Evolutionary conservation across 1,140 invertebrate genomes (phyloP).

Genomic region (Oscheius sp.): DNA sequence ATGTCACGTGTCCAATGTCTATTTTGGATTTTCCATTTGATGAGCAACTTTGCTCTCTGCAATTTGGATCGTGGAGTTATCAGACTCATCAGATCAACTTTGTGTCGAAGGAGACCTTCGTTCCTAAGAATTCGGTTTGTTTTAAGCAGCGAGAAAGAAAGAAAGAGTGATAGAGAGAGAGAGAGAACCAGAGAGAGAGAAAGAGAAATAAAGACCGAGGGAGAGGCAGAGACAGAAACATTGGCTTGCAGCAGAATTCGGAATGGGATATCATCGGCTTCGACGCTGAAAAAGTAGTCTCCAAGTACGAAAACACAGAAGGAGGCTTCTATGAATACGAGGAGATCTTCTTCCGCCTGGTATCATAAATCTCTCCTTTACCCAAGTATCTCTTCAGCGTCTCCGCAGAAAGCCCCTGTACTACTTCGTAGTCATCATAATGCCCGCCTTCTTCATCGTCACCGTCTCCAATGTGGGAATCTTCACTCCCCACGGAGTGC

Average conservation of each 20-base stretch:
- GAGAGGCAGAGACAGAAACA: too few relatives aligned
- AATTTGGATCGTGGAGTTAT: slow-evolving; percentile 35
- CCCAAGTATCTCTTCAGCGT: not conserved
- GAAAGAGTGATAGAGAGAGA: too few relatives aligned
- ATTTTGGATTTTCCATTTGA: slow-evolving; percentile 32
- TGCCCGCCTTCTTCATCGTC: slow-evolving; percentile 32
- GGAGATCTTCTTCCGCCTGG: slow-evolving; percentile 33
- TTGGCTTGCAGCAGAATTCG: slow-evolving; percentile 27
- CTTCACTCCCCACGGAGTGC: slow-evolving; percentile 34
- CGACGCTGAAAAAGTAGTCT: slow-evolving; percentile 22
- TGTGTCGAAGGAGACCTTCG: slow-evolving; percentile 2
- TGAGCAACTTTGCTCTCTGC: slow-evolving; percentile 28
- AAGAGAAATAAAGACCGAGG: too few relatives aligned
- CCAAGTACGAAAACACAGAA: slow-evolving; percentile 21
- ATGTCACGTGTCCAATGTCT: slow-evolving; percentile 21
- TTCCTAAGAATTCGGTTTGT: slow-evolving; percentile 16
- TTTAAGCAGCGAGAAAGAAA: not conserved
- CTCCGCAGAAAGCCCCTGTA: slow-evolving; percentile 31
- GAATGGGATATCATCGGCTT: slow-evolving; percentile 36
- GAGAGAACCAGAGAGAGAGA: too few relatives aligned
- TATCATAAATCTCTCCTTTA: not conserved
- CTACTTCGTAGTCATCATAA: slow-evolving; percentile 34
- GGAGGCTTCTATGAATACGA: slow-evolving; percentile 34
- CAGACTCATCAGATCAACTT: slow-evolving; percentile 28
- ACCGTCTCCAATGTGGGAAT: slow-evolving; percentile 33